Conservation (phyloP, 1,140 invertebrate species). For the Microplitis mediator region DNA sequence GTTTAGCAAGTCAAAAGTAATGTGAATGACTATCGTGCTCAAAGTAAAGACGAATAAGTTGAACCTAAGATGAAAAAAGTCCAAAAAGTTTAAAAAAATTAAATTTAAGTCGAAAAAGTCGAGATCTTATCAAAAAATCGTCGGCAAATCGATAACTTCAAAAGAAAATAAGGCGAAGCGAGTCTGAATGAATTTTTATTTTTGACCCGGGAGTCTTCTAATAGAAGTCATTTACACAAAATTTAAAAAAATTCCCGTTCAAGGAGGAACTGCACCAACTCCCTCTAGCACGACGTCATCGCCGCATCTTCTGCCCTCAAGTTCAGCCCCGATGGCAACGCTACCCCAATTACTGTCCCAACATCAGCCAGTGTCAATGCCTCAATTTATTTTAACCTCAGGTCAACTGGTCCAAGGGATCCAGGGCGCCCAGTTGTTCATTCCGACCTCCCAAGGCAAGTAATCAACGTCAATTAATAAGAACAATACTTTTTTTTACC, state of each 20-base stretch:
- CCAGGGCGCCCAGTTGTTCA: slow-evolving; percentile 89
- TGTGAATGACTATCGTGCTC: no score
- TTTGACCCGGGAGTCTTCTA: no score
- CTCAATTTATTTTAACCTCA: slow-evolving; percentile 88
- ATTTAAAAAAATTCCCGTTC: not conserved
- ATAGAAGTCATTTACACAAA: no score
- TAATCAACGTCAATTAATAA: slow-evolving; percentile 16
- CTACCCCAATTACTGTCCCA: slow-evolving; percentile 65
- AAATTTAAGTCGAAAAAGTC: no score
- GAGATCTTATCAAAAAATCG: no score
- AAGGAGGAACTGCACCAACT: slow-evolving; percentile 59
- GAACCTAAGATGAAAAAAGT: no score
- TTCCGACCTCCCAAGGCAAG: slow-evolving; percentile 91
- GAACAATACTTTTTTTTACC: not conserved
- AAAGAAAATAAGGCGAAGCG: no score
- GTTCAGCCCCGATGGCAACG: slow-evolving; percentile 59
- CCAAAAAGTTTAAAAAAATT: no score
- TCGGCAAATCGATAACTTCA: no score
- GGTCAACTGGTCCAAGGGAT: slow-evolving; percentile 90
- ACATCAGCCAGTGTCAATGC: slow-evolving; percentile 77
- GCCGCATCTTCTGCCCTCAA: slow-evolving; percentile 57
- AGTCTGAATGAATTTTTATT: no score
- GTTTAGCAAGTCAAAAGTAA: no score
- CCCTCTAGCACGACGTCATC: slow-evolving; percentile 58
- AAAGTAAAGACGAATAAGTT: no score